These are phyloP conservation scores for Epinephelus fuscoguttatus DNA, from an alignment of 2,113 vertebrate genomes.

Conservation along the genomic window DNA sequence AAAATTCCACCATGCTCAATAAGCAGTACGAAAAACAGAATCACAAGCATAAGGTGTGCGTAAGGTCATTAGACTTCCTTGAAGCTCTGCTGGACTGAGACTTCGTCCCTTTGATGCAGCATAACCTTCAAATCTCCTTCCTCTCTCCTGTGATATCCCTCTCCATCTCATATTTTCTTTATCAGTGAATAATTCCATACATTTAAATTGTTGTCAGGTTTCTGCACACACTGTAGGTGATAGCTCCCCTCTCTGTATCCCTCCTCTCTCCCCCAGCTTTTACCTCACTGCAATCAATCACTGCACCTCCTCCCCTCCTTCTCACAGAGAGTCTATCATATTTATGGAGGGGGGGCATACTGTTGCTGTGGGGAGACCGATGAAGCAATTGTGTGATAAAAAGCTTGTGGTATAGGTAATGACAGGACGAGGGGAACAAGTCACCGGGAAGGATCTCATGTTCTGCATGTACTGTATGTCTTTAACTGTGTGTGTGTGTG, in stretches of 20 bases:
- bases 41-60: not conserved
- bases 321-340: constrained; percentile 24
- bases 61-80: not conserved
- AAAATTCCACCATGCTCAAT: constrained; percentile 6
- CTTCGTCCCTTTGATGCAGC: constrained; percentile 33
- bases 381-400: constrained; percentile 53
- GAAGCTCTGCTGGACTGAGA: constrained; percentile 5
- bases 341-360: not conserved
- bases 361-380: constrained; percentile 10
- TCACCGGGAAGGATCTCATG: constrained; percentile 17
- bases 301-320: constrained; percentile 18
- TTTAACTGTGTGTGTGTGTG: constrained; percentile 2
- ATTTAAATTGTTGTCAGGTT: constrained; percentile 50
- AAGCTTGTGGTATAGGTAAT: constrained; percentile 38
- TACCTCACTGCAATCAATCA: constrained; percentile 42
- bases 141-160: not conserved
- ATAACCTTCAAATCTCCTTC: constrained; percentile 44
- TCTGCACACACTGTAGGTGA: constrained; percentile 17
- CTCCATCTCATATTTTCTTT: constrained; percentile 23
- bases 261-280: not conserved
- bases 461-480: constrained; percentile 42
- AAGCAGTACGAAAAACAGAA: not conserved
- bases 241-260: not conserved
- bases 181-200: constrained; percentile 59
- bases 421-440: constrained; percentile 37